A percentile compares a stretch with the other conserved stretches of the same genome.
Conservation (phyloP, 2,113 vertebrate genomes). For the Ailurus styani region DNA sequence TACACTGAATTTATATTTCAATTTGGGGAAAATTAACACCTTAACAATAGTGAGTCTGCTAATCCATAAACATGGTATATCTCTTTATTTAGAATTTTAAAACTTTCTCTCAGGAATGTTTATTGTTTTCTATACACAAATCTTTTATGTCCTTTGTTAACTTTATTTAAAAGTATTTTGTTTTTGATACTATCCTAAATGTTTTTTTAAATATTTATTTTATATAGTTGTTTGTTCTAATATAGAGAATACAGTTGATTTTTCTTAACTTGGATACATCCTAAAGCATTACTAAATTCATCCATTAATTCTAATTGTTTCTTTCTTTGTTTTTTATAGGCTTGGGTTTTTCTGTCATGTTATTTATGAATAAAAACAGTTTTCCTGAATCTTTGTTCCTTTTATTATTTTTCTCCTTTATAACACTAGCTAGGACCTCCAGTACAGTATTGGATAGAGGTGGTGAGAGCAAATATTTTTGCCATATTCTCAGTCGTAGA, state of each 20-base stretch:
- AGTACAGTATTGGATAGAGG: background rate
- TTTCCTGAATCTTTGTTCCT: background rate
- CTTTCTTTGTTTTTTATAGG: background rate
- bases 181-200: background rate
- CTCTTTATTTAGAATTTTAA: background rate
- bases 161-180: slow-evolving; percentile 18
- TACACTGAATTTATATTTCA: background rate
- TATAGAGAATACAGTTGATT: background rate
- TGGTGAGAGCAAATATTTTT: background rate
- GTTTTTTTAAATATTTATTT: background rate
- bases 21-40: background rate
- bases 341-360: background rate
- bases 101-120: background rate
- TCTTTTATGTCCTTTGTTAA: background rate
- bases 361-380: background rate
- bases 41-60: background rate
- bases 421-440: background rate
- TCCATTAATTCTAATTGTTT: background rate
- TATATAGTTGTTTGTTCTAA: background rate
- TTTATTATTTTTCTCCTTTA: background rate
- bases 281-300: background rate
- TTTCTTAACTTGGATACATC: background rate
- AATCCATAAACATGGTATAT: background rate
- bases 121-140: background rate
- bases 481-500: background rate